Conservation (phyloP, 2,888 invertebrate species). For the Bimastos eiseni region DNA sequence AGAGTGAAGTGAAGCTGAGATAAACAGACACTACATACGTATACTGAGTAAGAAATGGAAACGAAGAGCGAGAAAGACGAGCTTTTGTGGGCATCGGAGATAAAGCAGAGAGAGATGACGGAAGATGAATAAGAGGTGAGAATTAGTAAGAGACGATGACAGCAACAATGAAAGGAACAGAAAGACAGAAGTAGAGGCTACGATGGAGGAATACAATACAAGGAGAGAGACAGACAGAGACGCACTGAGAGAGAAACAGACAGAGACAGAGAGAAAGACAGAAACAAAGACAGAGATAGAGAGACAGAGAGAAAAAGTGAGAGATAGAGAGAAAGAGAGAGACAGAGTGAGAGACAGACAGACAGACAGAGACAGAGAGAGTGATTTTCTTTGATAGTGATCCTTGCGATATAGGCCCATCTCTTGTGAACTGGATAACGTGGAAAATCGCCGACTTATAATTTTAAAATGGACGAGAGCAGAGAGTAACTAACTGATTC, state of each 20-base stretch:
- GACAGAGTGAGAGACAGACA: too few relatives aligned
- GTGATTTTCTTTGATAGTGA: background rate
- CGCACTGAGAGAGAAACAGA: too few relatives aligned
- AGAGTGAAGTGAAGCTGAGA: background rate
- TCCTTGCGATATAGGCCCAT: background rate
- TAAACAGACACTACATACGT: background rate
- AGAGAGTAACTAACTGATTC: too few relatives aligned
- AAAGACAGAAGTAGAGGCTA: background rate
- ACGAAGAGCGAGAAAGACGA: background rate
- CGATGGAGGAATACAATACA: too few relatives aligned
- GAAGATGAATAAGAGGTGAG: background rate
- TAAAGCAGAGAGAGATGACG: background rate
- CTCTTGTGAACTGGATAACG: background rate
- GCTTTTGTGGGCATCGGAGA: too few relatives aligned
- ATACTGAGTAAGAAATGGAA: background rate
- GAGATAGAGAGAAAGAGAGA: too few relatives aligned
- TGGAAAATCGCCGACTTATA: background rate
- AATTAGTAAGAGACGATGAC: background rate
- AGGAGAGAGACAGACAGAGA: too few relatives aligned
- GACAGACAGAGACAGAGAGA: too few relatives aligned
- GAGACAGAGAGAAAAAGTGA: too few relatives aligned
- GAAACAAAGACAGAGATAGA: too few relatives aligned
- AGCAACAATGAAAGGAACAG: background rate
- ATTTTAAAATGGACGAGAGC: too few relatives aligned
- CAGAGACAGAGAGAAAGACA: too few relatives aligned